phyloP scores from a whole-genome alignment of 1,140 invertebrate genomes.

The Chironomus striatipennis region DNA sequence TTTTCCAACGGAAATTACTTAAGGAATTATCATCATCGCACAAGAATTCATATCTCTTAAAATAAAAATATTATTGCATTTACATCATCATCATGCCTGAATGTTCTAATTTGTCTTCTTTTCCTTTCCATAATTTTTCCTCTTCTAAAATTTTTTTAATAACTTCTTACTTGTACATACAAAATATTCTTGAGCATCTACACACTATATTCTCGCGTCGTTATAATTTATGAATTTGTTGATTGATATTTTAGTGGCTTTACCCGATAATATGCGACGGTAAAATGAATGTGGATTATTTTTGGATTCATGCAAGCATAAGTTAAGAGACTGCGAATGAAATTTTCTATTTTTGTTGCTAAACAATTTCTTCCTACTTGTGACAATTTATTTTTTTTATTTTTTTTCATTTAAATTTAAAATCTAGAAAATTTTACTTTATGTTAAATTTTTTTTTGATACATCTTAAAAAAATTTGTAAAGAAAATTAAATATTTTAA shows the following conservation, averaged over 20 bases:
- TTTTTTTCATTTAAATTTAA: not conserved
- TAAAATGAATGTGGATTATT: conserved; percentile 26
- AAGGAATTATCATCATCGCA: too few species aligned
- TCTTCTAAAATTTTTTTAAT: not conserved
- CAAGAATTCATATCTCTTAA: too few species aligned
- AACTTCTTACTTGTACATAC: too few species aligned
- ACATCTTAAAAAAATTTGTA: too few species aligned
- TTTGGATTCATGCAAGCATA: conserved; percentile 23
- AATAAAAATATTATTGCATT: not conserved
- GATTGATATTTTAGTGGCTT: conserved; percentile 23
- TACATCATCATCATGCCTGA: not conserved
- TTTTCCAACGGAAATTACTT: too few species aligned
- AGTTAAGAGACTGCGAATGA: conserved; percentile 26
- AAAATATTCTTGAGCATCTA: too few species aligned
- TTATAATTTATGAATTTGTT: conserved; percentile 20
- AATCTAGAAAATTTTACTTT: too few species aligned
- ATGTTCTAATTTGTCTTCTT: not conserved
- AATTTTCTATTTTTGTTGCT: not conserved
- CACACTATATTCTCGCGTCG: not conserved
- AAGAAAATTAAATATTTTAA: too few species aligned
- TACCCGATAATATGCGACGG: not conserved
- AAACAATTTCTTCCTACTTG: not conserved
- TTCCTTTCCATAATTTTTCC: not conserved
- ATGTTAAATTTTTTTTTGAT: too few species aligned
- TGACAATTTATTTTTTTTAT: not conserved